Evolutionary conservation across 2,888 invertebrate genomes (phyloP).

Genomic region (Camptogramma bilineatum): DNA sequence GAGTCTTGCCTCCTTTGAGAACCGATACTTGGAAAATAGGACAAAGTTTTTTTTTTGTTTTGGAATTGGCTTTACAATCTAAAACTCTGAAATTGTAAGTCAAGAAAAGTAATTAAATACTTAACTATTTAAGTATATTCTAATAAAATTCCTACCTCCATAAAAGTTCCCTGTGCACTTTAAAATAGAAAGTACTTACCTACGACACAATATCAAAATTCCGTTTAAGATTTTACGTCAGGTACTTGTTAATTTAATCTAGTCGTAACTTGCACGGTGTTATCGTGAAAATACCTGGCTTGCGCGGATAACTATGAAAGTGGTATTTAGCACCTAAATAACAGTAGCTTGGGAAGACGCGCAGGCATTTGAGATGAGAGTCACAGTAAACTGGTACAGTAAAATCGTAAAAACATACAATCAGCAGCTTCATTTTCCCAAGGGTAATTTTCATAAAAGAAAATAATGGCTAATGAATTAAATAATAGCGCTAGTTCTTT

Average conservation of each 20-base stretch:
- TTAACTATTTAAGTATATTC: background rate
- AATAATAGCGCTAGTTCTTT: background rate
- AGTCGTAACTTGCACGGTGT: slow-evolving; percentile 20
- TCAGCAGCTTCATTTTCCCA: background rate
- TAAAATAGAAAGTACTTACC: background rate
- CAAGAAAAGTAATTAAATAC: background rate
- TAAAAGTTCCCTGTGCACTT: background rate
- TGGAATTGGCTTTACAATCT: too few relatives aligned
- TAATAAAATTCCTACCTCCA: background rate
- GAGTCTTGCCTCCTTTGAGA: background rate
- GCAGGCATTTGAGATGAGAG: slow-evolving; percentile 27
- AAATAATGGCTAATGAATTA: too few relatives aligned
- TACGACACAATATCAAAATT: background rate
- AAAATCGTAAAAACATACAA: background rate
- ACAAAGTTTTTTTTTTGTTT: background rate
- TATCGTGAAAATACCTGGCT: slow-evolving; percentile 34
- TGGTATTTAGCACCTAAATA: slow-evolving; percentile 41
- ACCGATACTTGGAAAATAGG: background rate
- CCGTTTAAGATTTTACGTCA: background rate
- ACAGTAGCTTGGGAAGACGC: slow-evolving; percentile 33
- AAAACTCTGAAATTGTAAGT: too few relatives aligned
- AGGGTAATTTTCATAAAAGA: background rate
- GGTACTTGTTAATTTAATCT: slow-evolving; percentile 21
- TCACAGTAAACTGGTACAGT: slow-evolving; percentile 5
- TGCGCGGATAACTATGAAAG: slow-evolving; percentile 33